Evolutionary conservation across 2,113 vertebrate species (phyloP).

Genomic region (Odocoileus virginianus): DNA sequence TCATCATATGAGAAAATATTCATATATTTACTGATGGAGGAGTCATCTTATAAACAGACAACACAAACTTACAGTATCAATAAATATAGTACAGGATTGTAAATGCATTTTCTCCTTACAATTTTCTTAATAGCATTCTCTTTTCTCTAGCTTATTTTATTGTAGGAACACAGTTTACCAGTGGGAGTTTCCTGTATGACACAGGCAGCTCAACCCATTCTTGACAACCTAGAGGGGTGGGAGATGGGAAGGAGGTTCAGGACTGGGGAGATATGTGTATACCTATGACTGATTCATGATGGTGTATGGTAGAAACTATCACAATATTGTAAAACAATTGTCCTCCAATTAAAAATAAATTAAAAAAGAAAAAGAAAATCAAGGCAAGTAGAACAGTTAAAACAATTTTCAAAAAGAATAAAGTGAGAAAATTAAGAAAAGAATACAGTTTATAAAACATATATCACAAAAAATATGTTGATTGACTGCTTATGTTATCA

Average conservation of each 20-base stretch:
- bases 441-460: background rate
- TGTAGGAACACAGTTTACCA: background rate
- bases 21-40: background rate
- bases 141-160: background rate
- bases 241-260: no score
- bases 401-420: background rate
- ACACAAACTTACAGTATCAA: background rate
- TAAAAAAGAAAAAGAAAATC: no score
- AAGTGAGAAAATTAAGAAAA: background rate
- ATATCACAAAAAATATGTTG: background rate
- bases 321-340: no score
- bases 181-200: no score
- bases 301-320: no score
- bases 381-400: no score
- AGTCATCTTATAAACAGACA: background rate
- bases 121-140: background rate
- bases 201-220: no score
- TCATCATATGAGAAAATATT: background rate
- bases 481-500: background rate
- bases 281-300: no score
- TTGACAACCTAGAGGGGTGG: no score
- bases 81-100: background rate
- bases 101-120: background rate
- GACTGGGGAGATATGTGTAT: no score
- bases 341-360: no score